phyloP scores from a whole-genome alignment of 1,140 invertebrate species.

The Tetramorium parvispinum region DNA sequence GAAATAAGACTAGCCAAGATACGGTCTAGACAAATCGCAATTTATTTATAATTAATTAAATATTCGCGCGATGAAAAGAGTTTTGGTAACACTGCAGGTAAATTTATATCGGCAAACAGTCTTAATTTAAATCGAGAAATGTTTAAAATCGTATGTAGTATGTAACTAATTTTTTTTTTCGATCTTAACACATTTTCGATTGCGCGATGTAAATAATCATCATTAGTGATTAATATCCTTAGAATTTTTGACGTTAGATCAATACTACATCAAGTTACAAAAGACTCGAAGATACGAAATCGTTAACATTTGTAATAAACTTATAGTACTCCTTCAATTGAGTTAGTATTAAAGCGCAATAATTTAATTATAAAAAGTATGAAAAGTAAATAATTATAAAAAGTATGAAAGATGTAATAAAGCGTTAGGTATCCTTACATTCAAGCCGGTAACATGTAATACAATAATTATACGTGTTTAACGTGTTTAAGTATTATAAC shows the following conservation, averaged over 20 bases:
- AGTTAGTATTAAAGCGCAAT: slow-evolving; percentile 11
- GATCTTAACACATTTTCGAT: background rate
- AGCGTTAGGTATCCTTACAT: background rate
- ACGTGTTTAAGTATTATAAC: background rate
- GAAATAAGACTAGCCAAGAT: slow-evolving; percentile 29
- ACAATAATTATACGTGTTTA: slow-evolving; percentile 14
- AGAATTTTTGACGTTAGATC: background rate
- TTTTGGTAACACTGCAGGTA: background rate
- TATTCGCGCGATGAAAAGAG: background rate
- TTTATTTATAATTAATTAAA: slow-evolving; percentile 5
- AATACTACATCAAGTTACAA: background rate
- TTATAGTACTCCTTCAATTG: background rate
- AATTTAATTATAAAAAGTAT: slow-evolving; percentile 8
- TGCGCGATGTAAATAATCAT: slow-evolving; percentile 42
- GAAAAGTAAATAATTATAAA: background rate
- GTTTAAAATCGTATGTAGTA: background rate
- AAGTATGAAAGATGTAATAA: background rate
- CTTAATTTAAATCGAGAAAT: background rate
- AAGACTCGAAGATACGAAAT: background rate
- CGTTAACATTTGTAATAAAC: slow-evolving; percentile 32
- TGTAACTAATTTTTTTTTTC: background rate
- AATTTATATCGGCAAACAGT: background rate
- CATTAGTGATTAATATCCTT: background rate
- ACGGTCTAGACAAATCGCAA: slow-evolving; percentile 8
- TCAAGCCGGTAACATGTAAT: background rate